A percentile compares a stretch with the other conserved stretches of the same genome.
phyloP scores from a whole-genome alignment of 2,888 invertebrate species.

The Dryocosmus kuriphilus region DNA sequence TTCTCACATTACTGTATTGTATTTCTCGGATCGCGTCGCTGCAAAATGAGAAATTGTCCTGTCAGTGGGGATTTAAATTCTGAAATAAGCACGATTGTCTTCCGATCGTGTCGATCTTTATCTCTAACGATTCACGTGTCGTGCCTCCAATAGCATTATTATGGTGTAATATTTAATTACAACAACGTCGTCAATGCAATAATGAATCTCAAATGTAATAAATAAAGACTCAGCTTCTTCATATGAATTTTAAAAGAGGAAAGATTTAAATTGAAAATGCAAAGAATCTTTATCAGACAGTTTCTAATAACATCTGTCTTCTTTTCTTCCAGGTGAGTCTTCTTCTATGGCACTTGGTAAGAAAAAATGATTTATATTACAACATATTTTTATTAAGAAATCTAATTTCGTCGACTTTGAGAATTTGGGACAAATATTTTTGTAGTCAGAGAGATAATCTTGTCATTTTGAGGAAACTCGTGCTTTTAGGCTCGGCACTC shows the following conservation, averaged over 20 bases:
- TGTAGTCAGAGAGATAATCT: too few relatives aligned
- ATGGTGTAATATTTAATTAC: slow-evolving; percentile 26
- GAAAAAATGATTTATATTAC: neutral
- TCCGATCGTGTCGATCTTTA: slow-evolving; percentile 27
- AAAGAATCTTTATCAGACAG: neutral
- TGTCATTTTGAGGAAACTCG: too few relatives aligned
- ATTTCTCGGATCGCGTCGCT: slow-evolving; percentile 17
- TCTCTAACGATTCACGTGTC: slow-evolving; percentile 32
- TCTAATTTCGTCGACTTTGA: neutral
- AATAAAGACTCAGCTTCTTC: neutral
- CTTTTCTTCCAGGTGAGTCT: slow-evolving; percentile 22
- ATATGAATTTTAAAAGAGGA: neutral
- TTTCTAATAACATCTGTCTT: slow-evolving; percentile 7
- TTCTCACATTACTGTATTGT: slow-evolving; percentile 8
- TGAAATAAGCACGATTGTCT: slow-evolving; percentile 35
- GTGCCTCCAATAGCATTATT: slow-evolving; percentile 10
- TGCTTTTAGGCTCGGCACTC: too few relatives aligned
- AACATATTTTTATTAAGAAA: neutral
- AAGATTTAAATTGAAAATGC: neutral
- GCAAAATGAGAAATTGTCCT: slow-evolving; percentile 32
- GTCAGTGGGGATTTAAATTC: slow-evolving; percentile 7
- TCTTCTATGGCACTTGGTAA: neutral
- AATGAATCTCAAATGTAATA: neutral
- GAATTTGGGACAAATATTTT: too few relatives aligned
- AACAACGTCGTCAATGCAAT: neutral